These are phyloP conservation scores for Elysia crispata DNA, from an alignment of 2,888 invertebrate genomes.

Conservation along the genomic window DNA sequence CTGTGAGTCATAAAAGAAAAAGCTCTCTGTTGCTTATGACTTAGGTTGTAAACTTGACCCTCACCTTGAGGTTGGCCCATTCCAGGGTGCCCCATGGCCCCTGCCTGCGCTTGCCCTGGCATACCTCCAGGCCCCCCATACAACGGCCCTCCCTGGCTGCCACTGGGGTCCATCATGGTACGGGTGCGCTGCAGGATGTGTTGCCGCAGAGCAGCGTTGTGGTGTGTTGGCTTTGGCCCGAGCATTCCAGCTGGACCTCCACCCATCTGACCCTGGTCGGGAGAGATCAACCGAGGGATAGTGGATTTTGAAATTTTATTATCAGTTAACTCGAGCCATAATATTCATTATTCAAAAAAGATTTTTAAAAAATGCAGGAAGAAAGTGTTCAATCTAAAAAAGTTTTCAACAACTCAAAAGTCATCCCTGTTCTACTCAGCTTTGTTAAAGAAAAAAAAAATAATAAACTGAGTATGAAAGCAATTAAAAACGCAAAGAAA, in stretches of 20 bases:
- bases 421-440: too few relatives aligned
- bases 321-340: neutral
- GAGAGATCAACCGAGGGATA: neutral
- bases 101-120: conserved; percentile 44
- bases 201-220: conserved; percentile 59
- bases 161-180: conserved; percentile 52
- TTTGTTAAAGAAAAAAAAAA: too few relatives aligned
- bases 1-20: too few relatives aligned
- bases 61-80: conserved; percentile 53
- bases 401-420: too few relatives aligned
- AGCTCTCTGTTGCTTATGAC: too few relatives aligned
- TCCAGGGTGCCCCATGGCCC: conserved; percentile 44
- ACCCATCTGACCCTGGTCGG: conserved; percentile 26
- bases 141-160: conserved; percentile 43
- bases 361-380: conserved; percentile 1
- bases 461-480: too few relatives aligned
- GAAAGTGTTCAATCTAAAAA: too few relatives aligned
- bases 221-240: conserved; percentile 59
- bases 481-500: too few relatives aligned
- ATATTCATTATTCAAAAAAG: neutral
- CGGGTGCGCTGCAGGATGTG: conserved; percentile 59
- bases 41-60: neutral
- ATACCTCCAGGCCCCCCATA: conserved; percentile 41
- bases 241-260: conserved; percentile 44
- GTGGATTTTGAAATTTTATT: neutral